phyloP scores from a whole-genome alignment of 2,113 vertebrate genomes.

The Pelvicachromis taeniatus region DNA sequence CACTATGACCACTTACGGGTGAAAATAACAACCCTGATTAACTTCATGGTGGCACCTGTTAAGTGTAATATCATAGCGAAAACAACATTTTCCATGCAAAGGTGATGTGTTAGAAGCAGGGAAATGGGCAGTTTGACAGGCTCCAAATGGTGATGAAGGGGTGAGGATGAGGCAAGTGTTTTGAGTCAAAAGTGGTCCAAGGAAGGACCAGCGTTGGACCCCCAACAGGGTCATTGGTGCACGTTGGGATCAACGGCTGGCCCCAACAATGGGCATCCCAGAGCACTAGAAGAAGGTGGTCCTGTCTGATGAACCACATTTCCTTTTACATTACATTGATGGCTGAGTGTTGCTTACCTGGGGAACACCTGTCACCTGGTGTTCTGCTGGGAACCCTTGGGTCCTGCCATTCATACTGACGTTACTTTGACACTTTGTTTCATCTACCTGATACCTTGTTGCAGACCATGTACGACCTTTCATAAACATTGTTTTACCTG shows the following conservation, averaged over 20 bases:
- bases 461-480: rapidly evolving
- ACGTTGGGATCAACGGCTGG: too few relatives aligned
- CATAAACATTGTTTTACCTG: not conserved
- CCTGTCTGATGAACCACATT: too few relatives aligned
- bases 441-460: not conserved
- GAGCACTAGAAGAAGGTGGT: too few relatives aligned
- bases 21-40: not conserved
- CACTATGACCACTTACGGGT: not conserved
- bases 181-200: not conserved
- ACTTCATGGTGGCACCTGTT: not conserved
- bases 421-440: not conserved
- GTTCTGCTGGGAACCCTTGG: not conserved
- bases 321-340: too few relatives aligned
- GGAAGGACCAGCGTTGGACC: too few relatives aligned
- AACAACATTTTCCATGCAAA: too few relatives aligned
- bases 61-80: rapidly evolving
- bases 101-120: not conserved
- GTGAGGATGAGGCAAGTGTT: not conserved
- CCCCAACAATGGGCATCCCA: too few relatives aligned
- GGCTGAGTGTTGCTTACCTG: too few relatives aligned
- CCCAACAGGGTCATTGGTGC: too few relatives aligned
- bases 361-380: not conserved
- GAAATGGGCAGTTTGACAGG: not conserved
- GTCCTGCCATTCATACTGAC: not conserved
- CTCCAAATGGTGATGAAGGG: not conserved